These are phyloP conservation scores for Poecilobothrus nobilitatus DNA, from an alignment of 2,888 invertebrate species.

Conservation along the genomic window DNA sequence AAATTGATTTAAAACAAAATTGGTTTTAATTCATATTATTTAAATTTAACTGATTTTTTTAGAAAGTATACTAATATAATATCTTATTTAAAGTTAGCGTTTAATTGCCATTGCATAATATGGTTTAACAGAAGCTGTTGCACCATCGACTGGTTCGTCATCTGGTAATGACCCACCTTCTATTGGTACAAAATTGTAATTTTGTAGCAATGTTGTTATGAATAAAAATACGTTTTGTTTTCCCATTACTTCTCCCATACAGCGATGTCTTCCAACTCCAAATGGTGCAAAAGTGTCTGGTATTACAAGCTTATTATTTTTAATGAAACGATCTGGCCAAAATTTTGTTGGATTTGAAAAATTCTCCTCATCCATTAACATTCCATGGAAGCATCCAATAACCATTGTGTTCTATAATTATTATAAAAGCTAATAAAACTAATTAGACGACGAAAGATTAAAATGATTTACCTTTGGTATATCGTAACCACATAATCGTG, in stretches of 20 bases:
- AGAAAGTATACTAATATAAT: too few relatives aligned
- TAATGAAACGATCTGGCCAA: slow-evolving; percentile 65
- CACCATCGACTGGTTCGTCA: slow-evolving; percentile 63
- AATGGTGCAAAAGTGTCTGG: slow-evolving; percentile 70
- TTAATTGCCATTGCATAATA: slow-evolving; percentile 58
- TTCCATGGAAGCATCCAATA: slow-evolving; percentile 63
- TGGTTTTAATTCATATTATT: too few relatives aligned
- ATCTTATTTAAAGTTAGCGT: slow-evolving; percentile 31
- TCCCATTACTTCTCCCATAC: slow-evolving; percentile 69
- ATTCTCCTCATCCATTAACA: slow-evolving; percentile 57
- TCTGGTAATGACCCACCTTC: slow-evolving; percentile 58
- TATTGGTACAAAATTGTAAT: slow-evolving; percentile 57
- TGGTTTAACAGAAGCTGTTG: slow-evolving; percentile 66
- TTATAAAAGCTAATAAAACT: slow-evolving; percentile 12
- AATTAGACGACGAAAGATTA: background rate
- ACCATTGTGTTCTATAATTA: slow-evolving; percentile 66
- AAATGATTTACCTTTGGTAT: slow-evolving; percentile 60
- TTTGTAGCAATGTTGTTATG: slow-evolving; percentile 62
- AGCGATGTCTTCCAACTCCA: slow-evolving; percentile 68
- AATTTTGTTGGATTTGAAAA: slow-evolving; percentile 65
- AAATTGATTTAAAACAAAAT: too few relatives aligned
- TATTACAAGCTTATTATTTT: slow-evolving; percentile 50
- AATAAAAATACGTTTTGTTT: slow-evolving; percentile 73
- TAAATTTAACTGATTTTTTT: too few relatives aligned
- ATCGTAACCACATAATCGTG: slow-evolving; percentile 59